phyloP scores from a whole-genome alignment of 2,113 vertebrate species.

The Halcyon malimbica region DNA sequence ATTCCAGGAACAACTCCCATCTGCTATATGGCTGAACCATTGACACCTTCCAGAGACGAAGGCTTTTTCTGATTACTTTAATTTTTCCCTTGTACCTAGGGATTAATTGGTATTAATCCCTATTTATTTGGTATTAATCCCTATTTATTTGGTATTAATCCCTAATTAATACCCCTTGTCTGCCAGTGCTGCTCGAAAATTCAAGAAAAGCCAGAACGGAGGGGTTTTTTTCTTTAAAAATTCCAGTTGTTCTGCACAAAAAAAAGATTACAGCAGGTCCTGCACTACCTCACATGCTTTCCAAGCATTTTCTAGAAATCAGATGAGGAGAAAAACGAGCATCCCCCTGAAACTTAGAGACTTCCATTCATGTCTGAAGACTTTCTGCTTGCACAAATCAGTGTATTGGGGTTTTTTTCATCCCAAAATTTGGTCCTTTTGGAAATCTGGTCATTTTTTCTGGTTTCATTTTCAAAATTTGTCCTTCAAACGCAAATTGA shows the following conservation, averaged over 20 bases:
- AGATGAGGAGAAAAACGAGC: not conserved
- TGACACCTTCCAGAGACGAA: not conserved
- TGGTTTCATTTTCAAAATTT: not conserved
- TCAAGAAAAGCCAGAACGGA: not conserved
- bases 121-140: no score
- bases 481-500: conserved; percentile 9
- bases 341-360: not conserved
- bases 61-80: not conserved
- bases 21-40: not conserved
- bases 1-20: not conserved
- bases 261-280: not conserved
- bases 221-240: not conserved
- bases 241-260: not conserved
- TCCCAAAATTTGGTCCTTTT: no score
- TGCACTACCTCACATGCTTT: not conserved
- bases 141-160: no score
- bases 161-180: not conserved
- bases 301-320: not conserved
- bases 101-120: not conserved
- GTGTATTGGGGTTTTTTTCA: not conserved
- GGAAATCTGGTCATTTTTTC: no score
- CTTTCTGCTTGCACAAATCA: not conserved
- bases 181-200: not conserved
- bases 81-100: not conserved
- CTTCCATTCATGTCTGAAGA: not conserved